These are phyloP conservation scores for Tribolium freemani DNA, from an alignment of 2,888 invertebrate genomes.

Conservation along the genomic window DNA sequence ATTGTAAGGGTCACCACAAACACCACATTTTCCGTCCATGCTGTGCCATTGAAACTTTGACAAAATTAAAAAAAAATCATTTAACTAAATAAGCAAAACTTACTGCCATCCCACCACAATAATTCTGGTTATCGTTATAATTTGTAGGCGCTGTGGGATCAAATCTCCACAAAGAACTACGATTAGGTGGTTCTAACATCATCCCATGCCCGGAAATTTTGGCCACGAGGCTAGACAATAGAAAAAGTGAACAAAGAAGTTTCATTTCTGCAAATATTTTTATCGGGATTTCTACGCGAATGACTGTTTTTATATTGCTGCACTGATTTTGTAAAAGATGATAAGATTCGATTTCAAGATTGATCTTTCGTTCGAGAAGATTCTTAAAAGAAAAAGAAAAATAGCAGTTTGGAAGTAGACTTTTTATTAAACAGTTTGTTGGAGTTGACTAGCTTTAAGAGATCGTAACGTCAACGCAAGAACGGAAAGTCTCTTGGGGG, in stretches of 20 bases:
- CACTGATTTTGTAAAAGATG: background rate
- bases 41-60: conserved; percentile 66
- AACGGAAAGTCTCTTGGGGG: conserved; percentile 62
- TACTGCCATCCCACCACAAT: conserved; percentile 68
- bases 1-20: conserved; percentile 71
- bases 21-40: conserved; percentile 70
- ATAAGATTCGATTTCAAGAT: background rate
- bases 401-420: too few species aligned
- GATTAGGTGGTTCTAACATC: conserved; percentile 69
- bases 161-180: conserved; percentile 69
- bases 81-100: background rate
- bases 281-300: background rate
- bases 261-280: background rate
- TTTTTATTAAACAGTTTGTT: too few species aligned
- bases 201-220: conserved; percentile 67
- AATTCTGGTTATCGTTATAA: conserved; percentile 69
- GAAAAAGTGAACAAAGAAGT: background rate
- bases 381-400: background rate
- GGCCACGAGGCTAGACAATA: background rate
- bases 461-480: conserved; percentile 15
- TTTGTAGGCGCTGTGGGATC: conserved; percentile 66
- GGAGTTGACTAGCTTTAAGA: background rate
- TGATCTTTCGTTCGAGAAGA: background rate
- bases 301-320: background rate
- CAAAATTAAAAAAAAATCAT: background rate